Evolutionary conservation across 2,113 vertebrate species (phyloP).

Genomic region (Eubucco bourcierii): DNA sequence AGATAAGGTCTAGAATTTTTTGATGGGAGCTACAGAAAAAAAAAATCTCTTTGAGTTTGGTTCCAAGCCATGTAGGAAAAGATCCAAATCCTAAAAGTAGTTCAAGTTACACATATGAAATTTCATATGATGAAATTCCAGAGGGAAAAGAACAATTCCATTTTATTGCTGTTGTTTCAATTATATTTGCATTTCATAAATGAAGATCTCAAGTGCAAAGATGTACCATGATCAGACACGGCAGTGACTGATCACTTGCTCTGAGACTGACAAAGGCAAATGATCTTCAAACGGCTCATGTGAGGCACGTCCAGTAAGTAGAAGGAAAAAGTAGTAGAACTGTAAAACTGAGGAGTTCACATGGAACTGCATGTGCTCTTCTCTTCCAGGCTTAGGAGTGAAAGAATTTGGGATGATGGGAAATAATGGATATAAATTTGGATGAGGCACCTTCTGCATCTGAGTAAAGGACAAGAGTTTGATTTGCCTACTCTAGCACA

Average conservation of each 20-base stretch:
- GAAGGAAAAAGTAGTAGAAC: not conserved
- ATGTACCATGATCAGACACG: not conserved
- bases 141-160: not conserved
- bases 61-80: not conserved
- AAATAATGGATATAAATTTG: not conserved
- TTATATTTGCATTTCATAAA: not conserved
- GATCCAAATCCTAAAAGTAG: not conserved
- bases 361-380: not conserved
- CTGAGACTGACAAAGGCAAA: not conserved
- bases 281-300: not conserved
- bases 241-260: not conserved
- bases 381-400: not conserved
- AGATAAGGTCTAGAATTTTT: not conserved
- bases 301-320: not conserved
- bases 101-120: not conserved
- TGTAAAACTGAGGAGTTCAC: not conserved
- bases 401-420: not conserved
- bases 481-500: not conserved
- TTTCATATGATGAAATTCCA: not conserved
- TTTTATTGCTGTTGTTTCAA: not conserved
- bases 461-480: not conserved
- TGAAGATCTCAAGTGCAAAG: not conserved
- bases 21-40: not conserved
- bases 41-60: not conserved
- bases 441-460: not conserved